phyloP scores from a whole-genome alignment of 2,888 invertebrate species.

The Cerastis rubricosa region DNA sequence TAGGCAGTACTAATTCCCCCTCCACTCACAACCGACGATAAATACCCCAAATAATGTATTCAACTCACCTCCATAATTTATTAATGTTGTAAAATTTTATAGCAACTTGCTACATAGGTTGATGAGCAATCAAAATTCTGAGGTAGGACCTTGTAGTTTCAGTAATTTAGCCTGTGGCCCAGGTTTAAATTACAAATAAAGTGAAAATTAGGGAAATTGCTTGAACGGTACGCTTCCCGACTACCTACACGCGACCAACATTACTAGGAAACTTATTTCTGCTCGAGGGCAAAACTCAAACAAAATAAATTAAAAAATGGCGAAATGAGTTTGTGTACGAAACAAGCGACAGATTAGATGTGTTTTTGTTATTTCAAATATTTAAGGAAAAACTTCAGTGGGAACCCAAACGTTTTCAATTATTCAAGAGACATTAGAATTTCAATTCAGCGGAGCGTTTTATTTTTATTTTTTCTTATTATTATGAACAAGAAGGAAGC shows the following conservation, averaged over 20 bases:
- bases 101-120: slow-evolving; percentile 46
- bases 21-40: slow-evolving; percentile 27
- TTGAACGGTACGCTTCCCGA: slow-evolving; percentile 33
- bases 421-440: slow-evolving; percentile 78
- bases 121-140: slow-evolving; percentile 55
- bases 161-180: slow-evolving; percentile 30
- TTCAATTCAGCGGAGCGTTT: slow-evolving; percentile 73
- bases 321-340: slow-evolving; percentile 68
- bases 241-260: slow-evolving; percentile 31
- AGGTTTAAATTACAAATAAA: slow-evolving; percentile 45
- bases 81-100: slow-evolving; percentile 55
- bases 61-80: slow-evolving; percentile 54
- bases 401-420: slow-evolving; percentile 73
- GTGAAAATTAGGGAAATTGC: slow-evolving; percentile 43
- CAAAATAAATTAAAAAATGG: slow-evolving; percentile 57
- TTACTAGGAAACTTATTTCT: slow-evolving; percentile 52
- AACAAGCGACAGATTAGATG: slow-evolving; percentile 69
- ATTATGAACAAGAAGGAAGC: slow-evolving; percentile 67
- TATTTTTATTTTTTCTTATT: slow-evolving; percentile 67
- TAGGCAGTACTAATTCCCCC: slow-evolving; percentile 13
- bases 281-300: slow-evolving; percentile 41
- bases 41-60: slow-evolving; percentile 50
- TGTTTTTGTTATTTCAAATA: slow-evolving; percentile 68
- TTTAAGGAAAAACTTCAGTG: slow-evolving; percentile 72
- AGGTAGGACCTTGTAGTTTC: slow-evolving; percentile 22